Evolutionary conservation across 2,888 invertebrate species (phyloP).

Genomic region (Cordilura impudica): DNA sequence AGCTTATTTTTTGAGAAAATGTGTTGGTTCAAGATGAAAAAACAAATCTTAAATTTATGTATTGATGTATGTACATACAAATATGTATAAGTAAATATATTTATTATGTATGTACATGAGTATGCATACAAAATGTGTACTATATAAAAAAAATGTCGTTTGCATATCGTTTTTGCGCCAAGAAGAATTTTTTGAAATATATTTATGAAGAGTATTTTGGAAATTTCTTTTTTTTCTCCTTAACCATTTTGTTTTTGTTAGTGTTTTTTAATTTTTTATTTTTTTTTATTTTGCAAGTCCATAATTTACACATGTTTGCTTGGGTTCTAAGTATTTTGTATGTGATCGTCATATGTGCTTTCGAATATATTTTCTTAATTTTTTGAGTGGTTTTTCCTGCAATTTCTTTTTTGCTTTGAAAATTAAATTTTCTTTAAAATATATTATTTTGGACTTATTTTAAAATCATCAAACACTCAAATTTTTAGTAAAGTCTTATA

Average conservation of each 20-base stretch:
- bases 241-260: not conserved
- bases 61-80: not conserved
- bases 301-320: not conserved
- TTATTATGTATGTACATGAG: no score
- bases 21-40: not conserved
- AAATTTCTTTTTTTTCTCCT: slow-evolving; percentile 2
- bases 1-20: not conserved
- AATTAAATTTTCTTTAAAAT: slow-evolving; percentile 19
- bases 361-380: not conserved
- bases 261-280: not conserved
- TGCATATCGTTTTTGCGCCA: not conserved
- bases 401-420: slow-evolving; percentile 15
- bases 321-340: not conserved
- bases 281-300: not conserved
- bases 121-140: no score
- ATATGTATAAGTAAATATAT: not conserved
- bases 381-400: slow-evolving; percentile 36
- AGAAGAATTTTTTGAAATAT: not conserved
- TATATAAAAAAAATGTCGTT: no score
- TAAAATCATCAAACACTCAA: slow-evolving; percentile 24
- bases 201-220: not conserved
- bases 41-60: not conserved
- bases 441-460: slow-evolving; percentile 52
- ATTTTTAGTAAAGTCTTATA: slow-evolving; percentile 72
- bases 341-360: not conserved